Conservation (phyloP, 2,113 vertebrate genomes). For the Podilymbus podiceps region DNA sequence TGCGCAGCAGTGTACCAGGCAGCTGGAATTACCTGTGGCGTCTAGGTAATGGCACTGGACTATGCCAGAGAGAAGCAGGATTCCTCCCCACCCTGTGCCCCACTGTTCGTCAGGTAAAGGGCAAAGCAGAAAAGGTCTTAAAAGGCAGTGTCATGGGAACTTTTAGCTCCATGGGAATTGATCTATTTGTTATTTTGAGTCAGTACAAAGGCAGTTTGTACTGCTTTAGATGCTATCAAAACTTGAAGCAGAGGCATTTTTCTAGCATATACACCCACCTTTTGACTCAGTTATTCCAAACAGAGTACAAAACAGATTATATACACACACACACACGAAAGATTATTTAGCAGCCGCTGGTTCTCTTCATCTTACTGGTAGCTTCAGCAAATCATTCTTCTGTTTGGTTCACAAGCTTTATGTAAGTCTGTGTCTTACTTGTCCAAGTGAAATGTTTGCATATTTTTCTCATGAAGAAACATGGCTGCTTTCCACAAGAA, state of each 20-base stretch:
- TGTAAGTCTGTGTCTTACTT: neutral
- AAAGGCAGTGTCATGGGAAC: neutral
- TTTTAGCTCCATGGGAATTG: neutral
- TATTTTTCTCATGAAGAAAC: neutral
- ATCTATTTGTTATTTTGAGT: neutral
- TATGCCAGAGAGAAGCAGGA: too few species aligned
- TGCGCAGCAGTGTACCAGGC: neutral
- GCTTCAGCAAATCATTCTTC: neutral
- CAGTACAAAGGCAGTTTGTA: neutral
- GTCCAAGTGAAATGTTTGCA: neutral
- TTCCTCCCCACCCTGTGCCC: neutral
- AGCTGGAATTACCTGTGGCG: neutral
- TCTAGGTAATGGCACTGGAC: accelerated
- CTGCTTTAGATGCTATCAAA: neutral
- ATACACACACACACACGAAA: too few species aligned
- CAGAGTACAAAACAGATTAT: neutral
- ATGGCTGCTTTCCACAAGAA: neutral
- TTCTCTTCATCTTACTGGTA: neutral
- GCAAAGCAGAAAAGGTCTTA: neutral
- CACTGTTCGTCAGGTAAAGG: accelerated
- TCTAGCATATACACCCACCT: neutral
- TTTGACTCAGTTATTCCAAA: neutral
- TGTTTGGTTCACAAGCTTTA: neutral
- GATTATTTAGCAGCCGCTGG: neutral
- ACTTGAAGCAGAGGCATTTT: neutral